Conservation (phyloP, 2,888 invertebrate species). For the Drosophila histrio region DNA sequence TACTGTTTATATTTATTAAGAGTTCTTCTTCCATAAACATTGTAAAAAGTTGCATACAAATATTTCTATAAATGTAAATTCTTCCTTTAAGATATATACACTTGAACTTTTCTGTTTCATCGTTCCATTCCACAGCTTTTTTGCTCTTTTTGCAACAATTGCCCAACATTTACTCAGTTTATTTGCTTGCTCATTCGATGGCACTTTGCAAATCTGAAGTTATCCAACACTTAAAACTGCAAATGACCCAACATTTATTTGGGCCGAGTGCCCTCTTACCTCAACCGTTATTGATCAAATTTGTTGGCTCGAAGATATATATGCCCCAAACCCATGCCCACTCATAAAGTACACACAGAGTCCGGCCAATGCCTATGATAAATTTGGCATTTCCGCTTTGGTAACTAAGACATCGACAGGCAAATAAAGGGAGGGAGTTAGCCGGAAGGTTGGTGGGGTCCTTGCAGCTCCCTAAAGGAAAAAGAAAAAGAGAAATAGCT, state of each 20-base stretch:
- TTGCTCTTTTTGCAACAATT: not conserved
- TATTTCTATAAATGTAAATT: too few relatives aligned
- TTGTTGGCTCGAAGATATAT: constrained; percentile 43
- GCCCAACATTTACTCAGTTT: not conserved
- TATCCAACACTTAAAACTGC: constrained; percentile 39
- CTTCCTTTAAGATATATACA: too few relatives aligned
- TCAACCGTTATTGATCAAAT: constrained; percentile 67
- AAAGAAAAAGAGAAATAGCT: constrained; percentile 65
- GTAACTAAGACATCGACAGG: constrained; percentile 75
- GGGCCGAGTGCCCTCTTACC: constrained; percentile 27
- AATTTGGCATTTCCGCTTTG: constrained; percentile 66
- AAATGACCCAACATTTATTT: constrained; percentile 67
- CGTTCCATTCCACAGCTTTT: not conserved
- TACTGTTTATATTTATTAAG: too few relatives aligned
- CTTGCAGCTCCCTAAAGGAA: constrained; percentile 17
- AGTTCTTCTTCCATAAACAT: too few relatives aligned
- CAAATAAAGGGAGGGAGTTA: constrained; percentile 45
- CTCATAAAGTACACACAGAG: constrained; percentile 61
- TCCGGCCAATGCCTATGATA: constrained; percentile 56
- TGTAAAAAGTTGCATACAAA: too few relatives aligned
- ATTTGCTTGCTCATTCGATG: constrained; percentile 31
- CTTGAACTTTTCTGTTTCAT: too few relatives aligned
- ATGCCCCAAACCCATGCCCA: constrained; percentile 42
- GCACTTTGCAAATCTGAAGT: constrained; percentile 35
- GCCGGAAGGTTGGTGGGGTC: not conserved